Conservation (phyloP, 1,140 invertebrate genomes). For the Eufriesea mexicana region DNA sequence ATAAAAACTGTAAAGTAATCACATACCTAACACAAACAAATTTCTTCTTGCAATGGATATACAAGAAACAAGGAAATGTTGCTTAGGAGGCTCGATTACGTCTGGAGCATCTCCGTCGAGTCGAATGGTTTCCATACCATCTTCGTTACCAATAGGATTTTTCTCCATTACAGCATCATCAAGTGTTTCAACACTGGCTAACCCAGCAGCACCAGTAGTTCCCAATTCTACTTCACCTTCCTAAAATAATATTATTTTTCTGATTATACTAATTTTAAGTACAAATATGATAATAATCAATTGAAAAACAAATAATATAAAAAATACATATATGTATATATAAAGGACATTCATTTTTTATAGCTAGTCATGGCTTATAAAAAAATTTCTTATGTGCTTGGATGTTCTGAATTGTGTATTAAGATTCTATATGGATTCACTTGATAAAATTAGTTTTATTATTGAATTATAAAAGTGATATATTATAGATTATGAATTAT, state of each 20-base stretch:
- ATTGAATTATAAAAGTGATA: neutral
- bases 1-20: neutral
- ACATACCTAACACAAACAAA: slow-evolving; percentile 72
- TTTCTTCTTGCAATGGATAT: slow-evolving; percentile 72
- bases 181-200: slow-evolving; percentile 90
- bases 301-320: no score
- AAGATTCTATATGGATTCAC: slow-evolving; percentile 46
- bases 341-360: no score
- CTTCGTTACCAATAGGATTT: slow-evolving; percentile 88
- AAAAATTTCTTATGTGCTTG: slow-evolving; percentile 35
- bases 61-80: slow-evolving; percentile 69
- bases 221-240: slow-evolving; percentile 82
- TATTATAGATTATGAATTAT: no score
- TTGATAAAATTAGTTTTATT: neutral
- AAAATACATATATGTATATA: no score
- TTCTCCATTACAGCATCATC: slow-evolving; percentile 85
- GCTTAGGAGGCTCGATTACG: slow-evolving; percentile 69
- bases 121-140: slow-evolving; percentile 88
- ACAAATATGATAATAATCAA: no score
- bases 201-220: slow-evolving; percentile 82
- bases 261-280: neutral
- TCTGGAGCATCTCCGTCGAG: slow-evolving; percentile 77
- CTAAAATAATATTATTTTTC: slow-evolving; percentile 52
- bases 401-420: slow-evolving; percentile 41
- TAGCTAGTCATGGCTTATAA: no score